phyloP scores from a whole-genome alignment of 2,797 vertebrate genomes.

The Vespertilio murinus region DNA sequence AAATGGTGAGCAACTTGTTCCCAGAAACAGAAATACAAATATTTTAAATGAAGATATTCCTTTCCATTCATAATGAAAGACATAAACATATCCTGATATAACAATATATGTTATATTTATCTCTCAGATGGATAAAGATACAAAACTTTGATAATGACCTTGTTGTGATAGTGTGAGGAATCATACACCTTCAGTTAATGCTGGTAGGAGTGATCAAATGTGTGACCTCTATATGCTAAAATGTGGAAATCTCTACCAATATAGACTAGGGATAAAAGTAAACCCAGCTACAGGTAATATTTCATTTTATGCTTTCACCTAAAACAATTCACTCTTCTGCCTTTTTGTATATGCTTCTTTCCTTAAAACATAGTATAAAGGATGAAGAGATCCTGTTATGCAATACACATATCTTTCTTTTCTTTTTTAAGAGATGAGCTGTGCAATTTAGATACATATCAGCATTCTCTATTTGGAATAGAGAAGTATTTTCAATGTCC shows the following conservation, averaged over 20 bases:
- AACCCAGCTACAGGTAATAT: constrained; percentile 98
- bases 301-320: constrained; percentile 66
- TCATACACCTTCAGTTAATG: background rate
- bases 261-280: constrained; percentile 98
- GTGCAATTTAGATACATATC: background rate
- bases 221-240: background rate
- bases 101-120: background rate
- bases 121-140: background rate
- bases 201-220: background rate
- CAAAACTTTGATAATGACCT: background rate
- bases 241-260: constrained; percentile 66
- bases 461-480: background rate
- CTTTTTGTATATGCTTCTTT: constrained; percentile 23
- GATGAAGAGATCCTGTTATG: background rate
- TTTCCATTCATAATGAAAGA: background rate
- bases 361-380: background rate
- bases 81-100: background rate
- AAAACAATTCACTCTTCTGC: constrained; percentile 5
- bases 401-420: background rate
- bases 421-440: background rate
- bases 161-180: background rate
- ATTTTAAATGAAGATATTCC: background rate
- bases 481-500: background rate
- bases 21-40: background rate
- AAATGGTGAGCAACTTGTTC: background rate